phyloP scores from a whole-genome alignment of 2,113 vertebrate species.

The Pao palembangensis region DNA sequence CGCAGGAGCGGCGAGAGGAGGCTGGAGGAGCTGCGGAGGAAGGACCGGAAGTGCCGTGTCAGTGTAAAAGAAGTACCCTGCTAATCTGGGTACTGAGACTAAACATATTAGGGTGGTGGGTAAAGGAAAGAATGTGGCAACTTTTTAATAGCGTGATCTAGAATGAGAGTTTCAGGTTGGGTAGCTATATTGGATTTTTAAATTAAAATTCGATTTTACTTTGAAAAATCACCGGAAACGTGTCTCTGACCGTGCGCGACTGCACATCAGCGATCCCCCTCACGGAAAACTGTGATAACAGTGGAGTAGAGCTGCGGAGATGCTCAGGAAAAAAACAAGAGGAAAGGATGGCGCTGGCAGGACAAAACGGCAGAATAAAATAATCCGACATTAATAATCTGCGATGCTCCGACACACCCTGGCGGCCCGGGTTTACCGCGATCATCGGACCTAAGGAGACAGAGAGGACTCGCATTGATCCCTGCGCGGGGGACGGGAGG shows the following conservation, averaged over 20 bases:
- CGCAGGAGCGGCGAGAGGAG: conserved; percentile 61
- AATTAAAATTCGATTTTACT: conserved; percentile 32
- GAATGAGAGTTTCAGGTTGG: not conserved
- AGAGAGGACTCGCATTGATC: conserved; percentile 45
- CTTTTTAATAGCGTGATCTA: not conserved
- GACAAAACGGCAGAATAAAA: conserved; percentile 7
- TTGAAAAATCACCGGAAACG: conserved; percentile 42
- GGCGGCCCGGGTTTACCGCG: conserved; percentile 17
- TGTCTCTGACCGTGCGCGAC: not conserved
- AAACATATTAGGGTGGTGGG: too few relatives aligned
- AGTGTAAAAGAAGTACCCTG: conserved; percentile 26
- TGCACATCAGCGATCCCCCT: conserved; percentile 50
- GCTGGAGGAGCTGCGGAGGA: not conserved
- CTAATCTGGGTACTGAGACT: not conserved
- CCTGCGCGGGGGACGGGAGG: conserved; percentile 56
- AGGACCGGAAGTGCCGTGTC: conserved; percentile 26
- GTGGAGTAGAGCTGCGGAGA: conserved; percentile 64
- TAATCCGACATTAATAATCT: conserved; percentile 42
- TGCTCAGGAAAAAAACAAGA: conserved; percentile 61
- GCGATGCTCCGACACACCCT: conserved; percentile 53
- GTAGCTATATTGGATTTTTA: not conserved
- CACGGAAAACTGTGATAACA: conserved; percentile 57
- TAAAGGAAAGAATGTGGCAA: too few relatives aligned
- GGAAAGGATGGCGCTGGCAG: conserved; percentile 19
- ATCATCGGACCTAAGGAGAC: conserved; percentile 48